phyloP scores from a whole-genome alignment of 2,888 invertebrate genomes.

The Drosophila putrida region DNA sequence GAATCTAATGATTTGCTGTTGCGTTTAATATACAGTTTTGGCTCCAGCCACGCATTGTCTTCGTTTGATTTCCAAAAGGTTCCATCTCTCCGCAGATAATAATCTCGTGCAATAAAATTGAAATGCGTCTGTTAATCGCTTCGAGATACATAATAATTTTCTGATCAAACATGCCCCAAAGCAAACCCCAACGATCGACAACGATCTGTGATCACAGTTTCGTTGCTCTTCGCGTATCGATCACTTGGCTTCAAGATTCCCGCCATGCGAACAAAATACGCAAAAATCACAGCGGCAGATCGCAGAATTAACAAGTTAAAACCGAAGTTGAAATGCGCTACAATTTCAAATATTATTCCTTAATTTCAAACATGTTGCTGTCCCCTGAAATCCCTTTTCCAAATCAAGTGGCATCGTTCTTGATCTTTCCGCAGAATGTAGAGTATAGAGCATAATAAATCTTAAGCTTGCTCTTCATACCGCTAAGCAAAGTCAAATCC shows the following conservation, averaged over 20 bases:
- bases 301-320: background rate
- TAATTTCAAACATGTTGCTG: background rate
- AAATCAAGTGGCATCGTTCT: slow-evolving; percentile 2
- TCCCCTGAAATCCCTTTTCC: background rate
- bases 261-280: slow-evolving; percentile 53
- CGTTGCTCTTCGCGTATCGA: slow-evolving; percentile 66
- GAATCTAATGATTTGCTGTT: slow-evolving; percentile 71
- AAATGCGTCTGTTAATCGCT: slow-evolving; percentile 79
- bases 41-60: slow-evolving; percentile 26
- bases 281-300: slow-evolving; percentile 69
- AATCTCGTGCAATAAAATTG: slow-evolving; percentile 78
- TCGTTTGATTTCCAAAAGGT: slow-evolving; percentile 35
- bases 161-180: slow-evolving; percentile 56
- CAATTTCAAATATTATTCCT: background rate
- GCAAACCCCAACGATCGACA: slow-evolving; percentile 6
- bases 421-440: slow-evolving; percentile 41
- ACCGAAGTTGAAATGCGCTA: slow-evolving; percentile 22
- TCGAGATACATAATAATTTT: slow-evolving; percentile 80
- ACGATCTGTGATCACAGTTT: slow-evolving; percentile 25
- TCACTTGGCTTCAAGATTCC: slow-evolving; percentile 46
- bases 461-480: slow-evolving; percentile 41
- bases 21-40: slow-evolving; percentile 43
- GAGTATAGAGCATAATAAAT: slow-evolving; percentile 68
- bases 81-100: slow-evolving; percentile 62
- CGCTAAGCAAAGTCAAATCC: slow-evolving; percentile 65